Evolutionary conservation across 2,888 invertebrate genomes (phyloP).

Genomic region (Calameuta filiformis): DNA sequence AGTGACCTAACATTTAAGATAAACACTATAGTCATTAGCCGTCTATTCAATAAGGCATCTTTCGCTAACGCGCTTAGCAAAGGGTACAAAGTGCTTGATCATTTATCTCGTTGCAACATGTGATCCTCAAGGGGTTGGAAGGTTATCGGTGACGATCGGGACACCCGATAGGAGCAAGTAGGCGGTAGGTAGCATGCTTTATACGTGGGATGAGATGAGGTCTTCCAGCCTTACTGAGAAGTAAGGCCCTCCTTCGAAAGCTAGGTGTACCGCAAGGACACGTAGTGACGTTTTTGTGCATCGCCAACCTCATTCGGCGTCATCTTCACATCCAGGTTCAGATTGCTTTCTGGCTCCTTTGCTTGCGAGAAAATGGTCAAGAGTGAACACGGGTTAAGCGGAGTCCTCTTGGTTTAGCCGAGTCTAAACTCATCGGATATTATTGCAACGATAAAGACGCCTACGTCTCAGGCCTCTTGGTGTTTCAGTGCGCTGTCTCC

Average conservation of each 20-base stretch:
- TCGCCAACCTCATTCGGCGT: too few species aligned
- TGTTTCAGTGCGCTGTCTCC: neutral
- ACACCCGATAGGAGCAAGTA: too few species aligned
- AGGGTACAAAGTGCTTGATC: too few species aligned
- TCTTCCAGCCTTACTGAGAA: slow-evolving; percentile 38
- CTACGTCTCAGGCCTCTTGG: slow-evolving; percentile 19
- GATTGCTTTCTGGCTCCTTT: too few species aligned
- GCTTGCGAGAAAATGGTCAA: too few species aligned
- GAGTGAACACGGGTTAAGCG: neutral
- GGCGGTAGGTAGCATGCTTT: slow-evolving; percentile 10
- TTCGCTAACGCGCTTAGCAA: too few species aligned
- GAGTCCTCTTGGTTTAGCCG: slow-evolving; percentile 19
- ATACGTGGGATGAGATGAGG: slow-evolving; percentile 39
- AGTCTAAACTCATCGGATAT: neutral
- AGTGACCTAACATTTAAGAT: too few species aligned
- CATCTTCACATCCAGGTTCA: too few species aligned
- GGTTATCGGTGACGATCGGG: slow-evolving; percentile 1
- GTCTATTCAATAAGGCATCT: too few species aligned
- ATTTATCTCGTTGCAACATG: too few species aligned
- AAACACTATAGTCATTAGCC: too few species aligned
- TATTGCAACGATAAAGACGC: slow-evolving; percentile 32
- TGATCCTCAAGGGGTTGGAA: slow-evolving; percentile 7
- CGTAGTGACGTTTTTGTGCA: neutral
- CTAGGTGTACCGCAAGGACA: slow-evolving; percentile 34
- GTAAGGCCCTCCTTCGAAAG: slow-evolving; percentile 36